Conservation (phyloP, 2,888 invertebrate species). For the Dryococelus australis region DNA sequence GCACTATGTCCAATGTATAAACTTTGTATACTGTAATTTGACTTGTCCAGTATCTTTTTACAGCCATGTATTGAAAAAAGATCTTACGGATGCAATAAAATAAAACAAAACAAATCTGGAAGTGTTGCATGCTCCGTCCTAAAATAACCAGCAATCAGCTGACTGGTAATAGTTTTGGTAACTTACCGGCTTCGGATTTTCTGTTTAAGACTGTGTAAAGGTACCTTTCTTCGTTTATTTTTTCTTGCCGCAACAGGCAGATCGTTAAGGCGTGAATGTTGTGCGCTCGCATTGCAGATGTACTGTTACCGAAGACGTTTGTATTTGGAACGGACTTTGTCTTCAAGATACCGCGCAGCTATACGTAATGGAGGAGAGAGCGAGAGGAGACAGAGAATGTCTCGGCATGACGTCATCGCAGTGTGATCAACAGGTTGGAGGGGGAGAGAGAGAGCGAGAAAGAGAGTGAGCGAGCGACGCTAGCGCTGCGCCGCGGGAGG, state of each 20-base stretch:
- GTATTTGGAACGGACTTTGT: not conserved
- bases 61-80: too few species aligned
- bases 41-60: too few species aligned
- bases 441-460: not conserved
- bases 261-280: not conserved
- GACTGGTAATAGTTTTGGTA: too few species aligned
- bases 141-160: too few species aligned
- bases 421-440: constrained; percentile 2
- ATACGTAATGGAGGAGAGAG: not conserved
- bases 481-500: constrained; percentile 23
- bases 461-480: not conserved
- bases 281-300: not conserved
- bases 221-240: not conserved
- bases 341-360: not conserved
- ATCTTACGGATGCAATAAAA: too few species aligned
- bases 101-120: too few species aligned
- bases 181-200: too few species aligned
- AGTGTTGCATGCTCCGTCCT: too few species aligned
- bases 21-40: too few species aligned
- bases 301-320: not conserved
- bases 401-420: not conserved
- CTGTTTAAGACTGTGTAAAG: too few species aligned
- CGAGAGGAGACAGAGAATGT: not conserved
- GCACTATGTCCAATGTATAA: too few species aligned
- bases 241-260: not conserved